Evolutionary conservation across 2,113 vertebrate genomes (phyloP).

Genomic region (Ophiodon elongatus): DNA sequence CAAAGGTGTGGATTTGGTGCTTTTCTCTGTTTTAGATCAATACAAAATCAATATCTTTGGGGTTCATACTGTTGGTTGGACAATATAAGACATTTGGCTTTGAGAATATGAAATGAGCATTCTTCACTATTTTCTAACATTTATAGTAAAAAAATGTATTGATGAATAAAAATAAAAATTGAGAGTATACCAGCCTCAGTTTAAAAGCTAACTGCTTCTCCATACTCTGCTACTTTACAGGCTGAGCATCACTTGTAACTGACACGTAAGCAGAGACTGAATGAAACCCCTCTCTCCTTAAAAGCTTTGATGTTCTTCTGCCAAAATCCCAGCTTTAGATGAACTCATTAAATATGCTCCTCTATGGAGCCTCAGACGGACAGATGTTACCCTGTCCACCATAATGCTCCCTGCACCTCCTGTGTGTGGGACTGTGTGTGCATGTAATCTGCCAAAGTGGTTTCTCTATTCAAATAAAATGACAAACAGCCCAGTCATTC

Average conservation of each 20-base stretch:
- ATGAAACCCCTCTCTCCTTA: constrained; percentile 35
- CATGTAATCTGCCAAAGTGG: constrained; percentile 74
- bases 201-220: constrained; percentile 36
- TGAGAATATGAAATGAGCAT: background rate
- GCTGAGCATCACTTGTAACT: constrained; percentile 49
- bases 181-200: background rate
- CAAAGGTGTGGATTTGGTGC: background rate
- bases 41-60: background rate
- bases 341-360: constrained; percentile 66
- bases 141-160: background rate
- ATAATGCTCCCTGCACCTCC: constrained; percentile 35
- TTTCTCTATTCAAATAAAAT: constrained; percentile 65
- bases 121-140: background rate
- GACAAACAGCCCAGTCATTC: constrained; percentile 56
- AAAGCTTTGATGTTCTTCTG: constrained; percentile 69
- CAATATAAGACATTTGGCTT: background rate
- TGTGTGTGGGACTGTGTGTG: constrained; percentile 48
- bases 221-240: constrained; percentile 39
- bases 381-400: constrained; percentile 73
- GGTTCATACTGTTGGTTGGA: background rate
- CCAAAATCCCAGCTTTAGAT: constrained; percentile 71
- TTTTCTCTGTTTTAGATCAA: background rate
- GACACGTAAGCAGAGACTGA: constrained; percentile 50
- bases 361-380: constrained; percentile 60
- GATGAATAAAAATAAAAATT: background rate